Conservation (phyloP, 2,113 vertebrate genomes). For the Erpornis zantholeuca region DNA sequence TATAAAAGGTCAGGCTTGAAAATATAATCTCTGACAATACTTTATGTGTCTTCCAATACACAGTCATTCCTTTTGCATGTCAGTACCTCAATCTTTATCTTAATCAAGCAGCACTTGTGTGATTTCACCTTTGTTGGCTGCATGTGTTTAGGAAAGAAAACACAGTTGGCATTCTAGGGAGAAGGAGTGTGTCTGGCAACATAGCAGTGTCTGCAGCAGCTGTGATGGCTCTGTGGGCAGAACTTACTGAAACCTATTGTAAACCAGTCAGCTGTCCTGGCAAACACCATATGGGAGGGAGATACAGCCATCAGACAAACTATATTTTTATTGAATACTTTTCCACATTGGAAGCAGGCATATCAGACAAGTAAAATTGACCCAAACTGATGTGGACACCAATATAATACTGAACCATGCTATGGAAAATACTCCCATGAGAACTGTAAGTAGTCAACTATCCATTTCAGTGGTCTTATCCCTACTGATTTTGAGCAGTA, state of each 20-base stretch:
- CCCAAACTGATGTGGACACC: neutral
- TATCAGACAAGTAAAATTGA: neutral
- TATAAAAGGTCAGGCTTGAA: neutral
- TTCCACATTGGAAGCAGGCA: neutral
- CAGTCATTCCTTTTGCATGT: neutral
- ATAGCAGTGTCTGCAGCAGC: neutral
- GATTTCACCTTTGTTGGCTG: neutral
- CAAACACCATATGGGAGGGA: neutral
- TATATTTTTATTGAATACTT: neutral
- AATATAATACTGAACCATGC: neutral
- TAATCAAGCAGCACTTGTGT: neutral
- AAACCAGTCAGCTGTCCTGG: neutral
- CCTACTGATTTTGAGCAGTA: neutral
- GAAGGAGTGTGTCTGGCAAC: neutral
- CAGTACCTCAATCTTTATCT: neutral
- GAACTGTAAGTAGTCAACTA: neutral
- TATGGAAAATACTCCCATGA: neutral
- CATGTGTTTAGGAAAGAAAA: neutral
- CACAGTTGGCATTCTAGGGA: accelerated
- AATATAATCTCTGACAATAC: neutral
- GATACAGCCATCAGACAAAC: neutral
- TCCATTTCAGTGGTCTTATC: neutral
- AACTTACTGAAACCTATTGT: neutral
- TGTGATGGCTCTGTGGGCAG: neutral
- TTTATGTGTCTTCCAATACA: neutral